These are phyloP conservation scores for Portevinia maculata DNA, from an alignment of 2,888 invertebrate species.

Conservation along the genomic window DNA sequence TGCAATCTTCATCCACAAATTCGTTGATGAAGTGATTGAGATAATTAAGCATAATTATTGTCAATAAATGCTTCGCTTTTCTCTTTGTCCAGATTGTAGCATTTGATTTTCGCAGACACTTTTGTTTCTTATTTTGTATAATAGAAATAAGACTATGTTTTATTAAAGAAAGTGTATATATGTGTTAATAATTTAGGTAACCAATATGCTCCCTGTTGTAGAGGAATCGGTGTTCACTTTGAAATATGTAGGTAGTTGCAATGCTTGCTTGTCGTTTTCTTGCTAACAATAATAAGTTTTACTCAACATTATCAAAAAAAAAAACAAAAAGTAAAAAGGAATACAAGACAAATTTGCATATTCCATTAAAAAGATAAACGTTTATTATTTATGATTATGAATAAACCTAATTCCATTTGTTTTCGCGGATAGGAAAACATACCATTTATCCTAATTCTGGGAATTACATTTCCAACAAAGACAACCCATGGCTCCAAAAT, in stretches of 20 bases:
- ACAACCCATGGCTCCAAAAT: conserved; percentile 24
- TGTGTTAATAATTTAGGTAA: background rate
- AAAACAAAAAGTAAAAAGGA: background rate
- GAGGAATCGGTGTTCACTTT: no score
- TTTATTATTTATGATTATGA: conserved; percentile 62
- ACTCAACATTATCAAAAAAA: background rate
- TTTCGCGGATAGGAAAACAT: conserved; percentile 48
- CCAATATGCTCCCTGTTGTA: no score
- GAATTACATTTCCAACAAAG: conserved; percentile 48
- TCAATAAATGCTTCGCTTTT: no score
- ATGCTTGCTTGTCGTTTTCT: no score
- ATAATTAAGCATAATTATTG: no score
- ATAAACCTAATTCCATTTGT: conserved; percentile 68
- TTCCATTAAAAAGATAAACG: conserved; percentile 63
- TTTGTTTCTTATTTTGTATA: background rate
- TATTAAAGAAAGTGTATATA: no score
- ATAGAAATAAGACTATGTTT: background rate
- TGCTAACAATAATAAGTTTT: no score
- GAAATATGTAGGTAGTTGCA: no score
- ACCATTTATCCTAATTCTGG: conserved; percentile 64
- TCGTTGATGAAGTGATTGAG: no score
- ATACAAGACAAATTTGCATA: conserved; percentile 45
- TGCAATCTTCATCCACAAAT: no score
- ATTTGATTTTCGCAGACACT: no score
- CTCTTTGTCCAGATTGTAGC: no score